Evolutionary conservation across 2,888 invertebrate genomes (phyloP), one percentile per base, ranked within the genome.

Genomic region (Dynastes grantii): DNA sequence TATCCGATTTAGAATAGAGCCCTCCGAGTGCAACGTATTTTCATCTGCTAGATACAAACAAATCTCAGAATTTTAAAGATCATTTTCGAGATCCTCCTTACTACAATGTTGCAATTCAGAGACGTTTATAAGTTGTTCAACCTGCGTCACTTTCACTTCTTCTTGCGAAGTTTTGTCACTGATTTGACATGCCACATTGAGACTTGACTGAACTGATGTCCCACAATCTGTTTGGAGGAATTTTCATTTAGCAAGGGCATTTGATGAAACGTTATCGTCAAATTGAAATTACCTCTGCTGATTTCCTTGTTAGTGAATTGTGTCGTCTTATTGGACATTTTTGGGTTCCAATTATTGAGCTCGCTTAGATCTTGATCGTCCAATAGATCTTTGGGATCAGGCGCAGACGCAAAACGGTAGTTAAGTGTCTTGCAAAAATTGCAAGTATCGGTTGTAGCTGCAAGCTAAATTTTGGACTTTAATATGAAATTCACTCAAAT

Each of bases 291-390:
- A 65, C 76, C 49, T 65, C 29, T 29, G 8, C n/a, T 11, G n/a
- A 76, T 5, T 9, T 76, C 65, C 51, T 65, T 53, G 32, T 13
- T 13, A 6, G 4, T 51, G 51, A 76, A 49, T 40, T 76, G 76
- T 1, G 64, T 76, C 1, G 32, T 32, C 29, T 76, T 67, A 13
- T 73, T 37, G 6, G 65, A 40, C 8, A 32, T 75, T 53, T 55
- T 32, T 6, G 79, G 78, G 37, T 37, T 64, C 81, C 81, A 81
- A 8, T 73, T 53, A 49, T 81, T 77, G 6, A 81, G 67, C 32
- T 76, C 73, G 4, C 76, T 63, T 55, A 81, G 13, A 63, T 81
- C 78, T 37, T 79, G 76, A n/a, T 73, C 27, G 22, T 77, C 78
- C 11, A 37, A 13, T 37, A 79, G 67, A 32, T 80, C 80, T 27